A percentile compares a stretch with the other conserved stretches of the same genome.
phyloP scores from a whole-genome alignment of 2,888 invertebrate genomes.

The Eupithecia subfuscata region DNA sequence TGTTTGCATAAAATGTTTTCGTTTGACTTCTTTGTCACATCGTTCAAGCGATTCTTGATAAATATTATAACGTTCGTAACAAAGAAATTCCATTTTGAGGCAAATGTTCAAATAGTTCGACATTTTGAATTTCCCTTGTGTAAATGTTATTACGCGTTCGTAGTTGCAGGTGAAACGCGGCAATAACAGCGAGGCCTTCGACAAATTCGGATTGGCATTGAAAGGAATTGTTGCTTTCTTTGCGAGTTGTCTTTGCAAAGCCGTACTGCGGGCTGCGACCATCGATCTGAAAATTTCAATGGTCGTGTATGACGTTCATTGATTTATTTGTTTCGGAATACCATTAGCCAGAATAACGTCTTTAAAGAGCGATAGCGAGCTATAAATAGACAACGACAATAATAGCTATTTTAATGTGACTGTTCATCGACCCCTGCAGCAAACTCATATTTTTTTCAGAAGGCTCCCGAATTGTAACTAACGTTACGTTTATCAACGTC shows the following conservation, averaged over 20 bases:
- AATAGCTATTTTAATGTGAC: not conserved
- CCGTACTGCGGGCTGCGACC: not conserved
- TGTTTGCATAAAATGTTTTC: constrained; percentile 56
- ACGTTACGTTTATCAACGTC: constrained; percentile 55
- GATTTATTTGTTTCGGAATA: not conserved
- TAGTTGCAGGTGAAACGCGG: constrained; percentile 76
- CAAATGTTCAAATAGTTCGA: constrained; percentile 81
- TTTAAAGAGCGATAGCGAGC: not conserved
- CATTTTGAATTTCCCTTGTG: constrained; percentile 81
- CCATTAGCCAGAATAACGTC: not conserved
- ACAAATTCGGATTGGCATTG: constrained; percentile 61
- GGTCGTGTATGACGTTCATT: not conserved
- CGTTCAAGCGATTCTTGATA: constrained; percentile 59
- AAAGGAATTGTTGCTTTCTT: constrained; percentile 46
- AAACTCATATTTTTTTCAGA: not conserved
- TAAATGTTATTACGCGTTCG: constrained; percentile 78
- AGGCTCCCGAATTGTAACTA: not conserved
- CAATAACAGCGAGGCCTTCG: constrained; percentile 63
- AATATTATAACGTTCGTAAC: constrained; percentile 78
- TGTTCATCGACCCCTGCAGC: not conserved
- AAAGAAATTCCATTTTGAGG: constrained; percentile 80
- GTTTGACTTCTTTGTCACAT: constrained; percentile 74
- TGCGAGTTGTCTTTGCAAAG: constrained; percentile 28
- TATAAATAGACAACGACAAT: not conserved
- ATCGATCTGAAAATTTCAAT: not conserved